Conservation (phyloP, 2,888 invertebrate genomes). For the Lepidocyrtinus sp. region DNA sequence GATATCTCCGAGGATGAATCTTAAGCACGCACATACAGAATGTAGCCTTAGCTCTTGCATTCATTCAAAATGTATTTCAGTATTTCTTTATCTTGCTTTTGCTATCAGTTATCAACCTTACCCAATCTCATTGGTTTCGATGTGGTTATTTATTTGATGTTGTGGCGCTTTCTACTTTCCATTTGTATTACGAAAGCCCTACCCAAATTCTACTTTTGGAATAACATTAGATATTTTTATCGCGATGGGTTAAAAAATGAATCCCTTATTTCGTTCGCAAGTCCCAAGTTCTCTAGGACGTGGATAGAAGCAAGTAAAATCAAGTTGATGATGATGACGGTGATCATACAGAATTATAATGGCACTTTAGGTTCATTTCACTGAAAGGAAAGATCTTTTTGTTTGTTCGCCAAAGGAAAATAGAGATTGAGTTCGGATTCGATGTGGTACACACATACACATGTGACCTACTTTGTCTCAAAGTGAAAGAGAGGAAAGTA, state of each 20-base stretch:
- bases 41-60: no score
- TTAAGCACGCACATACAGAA: background rate
- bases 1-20: background rate
- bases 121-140: background rate
- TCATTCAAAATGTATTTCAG: background rate
- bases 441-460: conserved; percentile 8
- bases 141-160: no score
- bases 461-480: conserved; percentile 34
- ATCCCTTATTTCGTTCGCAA: background rate
- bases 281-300: background rate
- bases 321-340: background rate
- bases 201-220: no score
- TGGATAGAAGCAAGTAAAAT: background rate
- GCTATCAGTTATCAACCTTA: no score
- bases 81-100: background rate
- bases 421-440: background rate
- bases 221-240: no score
- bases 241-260: background rate
- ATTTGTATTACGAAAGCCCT: background rate
- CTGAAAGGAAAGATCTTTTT: background rate
- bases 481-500: background rate
- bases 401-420: background rate
- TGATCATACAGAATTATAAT: background rate
- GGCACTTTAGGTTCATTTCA: background rate
- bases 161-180: no score